Percentiles rank a stretch among this genome's conserved stretches.
These are phyloP conservation scores for Lindbergichthys nudifrons DNA, from an alignment of 2,797 vertebrate species.

Conservation along the genomic window DNA sequence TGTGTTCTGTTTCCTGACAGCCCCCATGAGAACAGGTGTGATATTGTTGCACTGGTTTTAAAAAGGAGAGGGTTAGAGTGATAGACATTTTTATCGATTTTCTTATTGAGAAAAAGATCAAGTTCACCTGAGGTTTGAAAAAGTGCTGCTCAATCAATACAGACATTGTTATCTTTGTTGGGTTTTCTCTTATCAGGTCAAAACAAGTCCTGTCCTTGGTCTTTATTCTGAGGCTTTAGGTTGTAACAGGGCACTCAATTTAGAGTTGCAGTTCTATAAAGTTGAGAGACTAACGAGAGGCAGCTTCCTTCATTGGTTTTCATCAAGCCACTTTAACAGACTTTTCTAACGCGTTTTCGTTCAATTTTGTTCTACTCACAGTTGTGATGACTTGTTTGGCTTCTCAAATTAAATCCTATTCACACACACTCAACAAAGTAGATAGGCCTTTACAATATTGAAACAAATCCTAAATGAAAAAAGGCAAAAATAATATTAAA, in stretches of 20 bases:
- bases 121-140: not conserved
- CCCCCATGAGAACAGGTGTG: not conserved
- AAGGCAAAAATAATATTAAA: too few species aligned
- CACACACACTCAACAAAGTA: too few species aligned
- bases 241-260: not conserved
- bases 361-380: too few species aligned
- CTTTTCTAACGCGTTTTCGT: too few species aligned
- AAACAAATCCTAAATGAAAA: too few species aligned
- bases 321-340: too few species aligned
- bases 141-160: not conserved
- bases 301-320: too few species aligned
- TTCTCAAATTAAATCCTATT: too few species aligned
- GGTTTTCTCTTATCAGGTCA: not conserved
- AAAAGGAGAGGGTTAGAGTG: conserved; percentile 4
- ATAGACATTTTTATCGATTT: conserved; percentile 6
- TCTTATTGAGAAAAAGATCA: not conserved
- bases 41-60: conserved; percentile 5
- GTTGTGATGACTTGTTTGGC: too few species aligned
- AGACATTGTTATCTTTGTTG: not conserved
- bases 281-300: too few species aligned
- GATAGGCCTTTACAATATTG: too few species aligned
- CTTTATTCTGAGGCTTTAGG: not conserved
- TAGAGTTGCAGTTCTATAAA: not conserved
- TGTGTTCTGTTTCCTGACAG: not conserved
- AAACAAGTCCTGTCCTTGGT: not conserved